phyloP scores from a whole-genome alignment of 2,888 invertebrate species.

The Drosophila colorata region DNA sequence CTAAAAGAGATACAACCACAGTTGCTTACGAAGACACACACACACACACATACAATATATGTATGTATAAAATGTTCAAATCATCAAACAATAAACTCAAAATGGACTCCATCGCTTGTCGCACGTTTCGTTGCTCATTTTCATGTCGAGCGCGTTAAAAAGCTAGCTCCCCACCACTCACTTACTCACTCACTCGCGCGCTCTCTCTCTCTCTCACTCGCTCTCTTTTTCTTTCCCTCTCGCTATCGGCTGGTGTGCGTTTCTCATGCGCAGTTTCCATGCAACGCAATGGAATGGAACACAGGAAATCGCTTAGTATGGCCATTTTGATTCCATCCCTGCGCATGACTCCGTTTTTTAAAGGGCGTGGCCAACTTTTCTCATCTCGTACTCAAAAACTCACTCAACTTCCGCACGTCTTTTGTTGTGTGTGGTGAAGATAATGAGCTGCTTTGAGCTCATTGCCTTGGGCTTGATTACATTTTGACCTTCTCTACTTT shows the following conservation, averaged over 20 bases:
- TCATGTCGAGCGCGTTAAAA: constrained; percentile 81
- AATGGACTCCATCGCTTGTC: constrained; percentile 85
- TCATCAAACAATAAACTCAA: constrained; percentile 86
- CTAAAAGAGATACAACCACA: constrained; percentile 56
- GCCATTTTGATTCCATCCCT: constrained; percentile 63
- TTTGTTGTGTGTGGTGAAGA: constrained; percentile 55
- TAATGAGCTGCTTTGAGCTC: constrained; percentile 59
- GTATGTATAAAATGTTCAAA: constrained; percentile 84
- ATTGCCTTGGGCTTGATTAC: constrained; percentile 63
- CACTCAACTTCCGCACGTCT: constrained; percentile 28
- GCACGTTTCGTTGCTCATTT: constrained; percentile 83
- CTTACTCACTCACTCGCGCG: constrained; percentile 11
- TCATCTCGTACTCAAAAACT: constrained; percentile 26
- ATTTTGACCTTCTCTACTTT: constrained; percentile 71
- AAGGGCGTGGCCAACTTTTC: constrained; percentile 56
- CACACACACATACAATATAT: constrained; percentile 36
- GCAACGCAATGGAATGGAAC: constrained; percentile 62
- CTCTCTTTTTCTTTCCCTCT: constrained; percentile 15
- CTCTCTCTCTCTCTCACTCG: constrained; percentile 22
- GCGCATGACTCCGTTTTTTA: constrained; percentile 61
- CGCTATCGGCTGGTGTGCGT: constrained; percentile 15
- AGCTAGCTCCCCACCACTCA: constrained; percentile 59
- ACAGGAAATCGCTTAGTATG: constrained; percentile 27
- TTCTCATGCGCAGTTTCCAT: constrained; percentile 50
- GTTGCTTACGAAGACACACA: constrained; percentile 42